Percentiles rank a stretch among this genome's conserved stretches.
Conservation (phyloP, 2,888 invertebrate genomes). For the Eupithecia vulgata region DNA sequence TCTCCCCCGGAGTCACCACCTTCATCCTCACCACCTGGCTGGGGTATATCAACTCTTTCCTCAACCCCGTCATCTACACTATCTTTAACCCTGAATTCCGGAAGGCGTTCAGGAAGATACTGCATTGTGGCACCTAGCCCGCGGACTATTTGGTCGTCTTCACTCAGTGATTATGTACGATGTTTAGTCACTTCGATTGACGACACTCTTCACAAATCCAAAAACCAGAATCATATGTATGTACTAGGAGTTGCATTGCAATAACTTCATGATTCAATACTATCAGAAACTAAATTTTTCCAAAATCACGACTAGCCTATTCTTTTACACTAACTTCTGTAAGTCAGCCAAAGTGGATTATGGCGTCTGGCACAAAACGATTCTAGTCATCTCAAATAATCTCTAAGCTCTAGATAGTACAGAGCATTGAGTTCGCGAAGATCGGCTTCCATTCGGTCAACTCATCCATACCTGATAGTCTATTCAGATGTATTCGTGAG, state of each 20-base stretch:
- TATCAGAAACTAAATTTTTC: not conserved
- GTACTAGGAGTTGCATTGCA: not conserved
- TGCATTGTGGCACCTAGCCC: constrained; percentile 87
- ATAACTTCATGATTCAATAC: not conserved
- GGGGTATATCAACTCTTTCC: constrained; percentile 98
- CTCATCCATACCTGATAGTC: not conserved
- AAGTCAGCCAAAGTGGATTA: not conserved
- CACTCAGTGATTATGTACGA: constrained; percentile 63
- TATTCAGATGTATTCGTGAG: not conserved
- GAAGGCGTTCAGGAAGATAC: constrained; percentile 98
- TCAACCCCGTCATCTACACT: constrained; percentile 97
- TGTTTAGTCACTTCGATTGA: constrained; percentile 15
- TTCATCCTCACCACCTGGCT: constrained; percentile 99
- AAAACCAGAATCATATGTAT: not conserved
- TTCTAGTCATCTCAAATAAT: not conserved
- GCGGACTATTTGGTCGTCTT: constrained; percentile 77
- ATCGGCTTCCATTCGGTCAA: not conserved
- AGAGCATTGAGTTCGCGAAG: not conserved
- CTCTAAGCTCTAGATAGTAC: not conserved
- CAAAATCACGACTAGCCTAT: not conserved
- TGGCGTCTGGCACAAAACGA: not conserved
- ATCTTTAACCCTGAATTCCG: constrained; percentile 99
- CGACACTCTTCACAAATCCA: not conserved
- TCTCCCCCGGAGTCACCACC: constrained; percentile 93
- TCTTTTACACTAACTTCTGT: not conserved